Evolutionary conservation across 1,140 invertebrate genomes (phyloP).

Genomic region (Oncopeltus fasciatus): DNA sequence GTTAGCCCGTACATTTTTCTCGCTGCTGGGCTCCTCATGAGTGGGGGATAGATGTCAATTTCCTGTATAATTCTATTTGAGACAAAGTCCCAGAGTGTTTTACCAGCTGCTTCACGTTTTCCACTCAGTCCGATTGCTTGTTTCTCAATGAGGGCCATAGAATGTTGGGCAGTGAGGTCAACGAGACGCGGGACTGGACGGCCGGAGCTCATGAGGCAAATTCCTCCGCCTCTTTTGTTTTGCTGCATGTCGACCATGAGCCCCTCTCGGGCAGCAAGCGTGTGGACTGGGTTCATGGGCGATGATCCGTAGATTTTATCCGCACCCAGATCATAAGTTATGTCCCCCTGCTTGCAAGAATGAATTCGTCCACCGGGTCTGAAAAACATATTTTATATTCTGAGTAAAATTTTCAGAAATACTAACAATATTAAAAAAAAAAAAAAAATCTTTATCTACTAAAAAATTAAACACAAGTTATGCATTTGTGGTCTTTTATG

Average conservation of each 20-base stretch:
- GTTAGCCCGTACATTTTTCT: conserved; percentile 3
- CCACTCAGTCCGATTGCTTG: conserved; percentile 34
- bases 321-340: conserved; percentile 55
- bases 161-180: conserved; percentile 43
- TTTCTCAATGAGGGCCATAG: conserved; percentile 45
- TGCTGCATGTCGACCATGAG: conserved; percentile 30
- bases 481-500: too few species aligned
- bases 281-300: conserved; percentile 45
- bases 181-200: conserved; percentile 42
- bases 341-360: conserved; percentile 54
- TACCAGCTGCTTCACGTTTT: not conserved
- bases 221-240: conserved; percentile 29
- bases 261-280: conserved; percentile 45
- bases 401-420: too few species aligned
- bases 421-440: too few species aligned
- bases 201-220: conserved; percentile 50
- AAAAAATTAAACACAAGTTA: too few species aligned
- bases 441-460: too few species aligned
- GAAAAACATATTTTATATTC: too few species aligned
- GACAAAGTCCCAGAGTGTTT: conserved; percentile 6
- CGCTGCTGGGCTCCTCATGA: not conserved
- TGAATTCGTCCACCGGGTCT: conserved; percentile 58
- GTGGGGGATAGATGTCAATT: not conserved
- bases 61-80: conserved; percentile 10
- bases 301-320: conserved; percentile 48